These are phyloP conservation scores for Pseudolycoriella hygida DNA, from an alignment of 2,888 invertebrate species.

Conservation along the genomic window DNA sequence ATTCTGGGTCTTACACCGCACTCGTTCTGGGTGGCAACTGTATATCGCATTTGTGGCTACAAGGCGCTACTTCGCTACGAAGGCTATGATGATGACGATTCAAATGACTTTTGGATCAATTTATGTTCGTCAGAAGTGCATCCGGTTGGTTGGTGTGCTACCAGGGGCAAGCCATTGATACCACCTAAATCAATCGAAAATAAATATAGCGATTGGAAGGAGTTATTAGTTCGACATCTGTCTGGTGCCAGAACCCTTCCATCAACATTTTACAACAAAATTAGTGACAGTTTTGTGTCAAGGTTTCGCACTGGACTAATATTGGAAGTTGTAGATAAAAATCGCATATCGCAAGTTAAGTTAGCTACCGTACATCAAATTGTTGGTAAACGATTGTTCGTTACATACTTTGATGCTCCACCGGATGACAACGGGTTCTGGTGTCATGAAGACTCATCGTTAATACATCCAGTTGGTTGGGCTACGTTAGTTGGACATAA, in stretches of 20 bases:
- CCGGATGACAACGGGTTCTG: constrained; percentile 79
- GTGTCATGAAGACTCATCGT: constrained; percentile 90
- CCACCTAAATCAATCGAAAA: constrained; percentile 85
- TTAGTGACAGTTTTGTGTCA: constrained; percentile 67
- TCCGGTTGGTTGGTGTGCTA: constrained; percentile 96
- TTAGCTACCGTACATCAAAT: constrained; percentile 82
- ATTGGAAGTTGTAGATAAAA: constrained; percentile 91
- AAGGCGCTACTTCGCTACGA: constrained; percentile 73
- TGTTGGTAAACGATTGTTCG: constrained; percentile 78
- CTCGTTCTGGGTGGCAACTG: constrained; percentile 93
- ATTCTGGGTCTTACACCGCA: constrained; percentile 46
- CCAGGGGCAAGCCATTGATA: constrained; percentile 83
- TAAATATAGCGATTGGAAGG: constrained; percentile 92
- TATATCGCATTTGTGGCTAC: constrained; percentile 77
- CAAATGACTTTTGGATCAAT: constrained; percentile 94
- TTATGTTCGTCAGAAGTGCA: constrained; percentile 88
- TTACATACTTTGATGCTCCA: constrained; percentile 73
- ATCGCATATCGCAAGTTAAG: constrained; percentile 81
- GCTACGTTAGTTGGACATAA: constrained; percentile 77
- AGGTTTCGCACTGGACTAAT: constrained; percentile 67
- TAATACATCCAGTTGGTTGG: constrained; percentile 96
- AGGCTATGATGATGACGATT: constrained; percentile 75
- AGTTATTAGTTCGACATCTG: constrained; percentile 76
- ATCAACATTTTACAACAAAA: constrained; percentile 77
- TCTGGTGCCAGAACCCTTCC: constrained; percentile 92